Evolutionary conservation across 2,888 invertebrate genomes (phyloP).

Genomic region (Strigamia maritima): DNA sequence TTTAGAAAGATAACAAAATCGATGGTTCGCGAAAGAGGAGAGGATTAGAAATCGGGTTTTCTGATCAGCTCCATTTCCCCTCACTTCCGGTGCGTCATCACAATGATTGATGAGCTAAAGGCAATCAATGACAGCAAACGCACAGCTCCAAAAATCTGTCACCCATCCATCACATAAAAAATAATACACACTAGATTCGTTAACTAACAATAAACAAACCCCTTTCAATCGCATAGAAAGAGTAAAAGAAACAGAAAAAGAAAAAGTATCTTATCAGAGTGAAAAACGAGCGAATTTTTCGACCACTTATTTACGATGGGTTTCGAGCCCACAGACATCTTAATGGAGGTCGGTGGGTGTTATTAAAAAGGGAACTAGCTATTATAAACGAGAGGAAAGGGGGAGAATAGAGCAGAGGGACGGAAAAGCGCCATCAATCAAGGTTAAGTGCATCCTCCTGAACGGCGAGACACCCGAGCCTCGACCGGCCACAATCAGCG

Average conservation of each 20-base stretch:
- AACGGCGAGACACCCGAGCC: slow-evolving; percentile 15
- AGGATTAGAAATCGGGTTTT: slow-evolving; percentile 3
- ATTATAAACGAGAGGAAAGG: not conserved
- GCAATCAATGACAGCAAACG: slow-evolving; percentile 19
- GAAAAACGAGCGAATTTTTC: not conserved
- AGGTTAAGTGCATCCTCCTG: slow-evolving; percentile 16
- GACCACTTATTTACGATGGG: not conserved
- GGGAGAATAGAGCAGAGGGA: not conserved
- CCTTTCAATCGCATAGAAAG: not conserved
- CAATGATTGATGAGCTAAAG: slow-evolving; percentile 4
- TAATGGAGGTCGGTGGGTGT: not conserved
- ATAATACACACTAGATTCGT: not conserved
- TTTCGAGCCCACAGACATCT: not conserved
- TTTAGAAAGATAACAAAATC: not conserved
- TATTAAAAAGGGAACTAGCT: slow-evolving; percentile 14
- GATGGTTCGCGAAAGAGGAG: not conserved
- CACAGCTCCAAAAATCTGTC: slow-evolving; percentile 11
- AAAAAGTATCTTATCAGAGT: not conserved
- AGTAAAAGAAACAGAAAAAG: not conserved
- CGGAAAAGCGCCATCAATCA: slow-evolving; percentile 12
- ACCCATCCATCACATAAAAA: not conserved
- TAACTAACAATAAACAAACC: slow-evolving; percentile 13
- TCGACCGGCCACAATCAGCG: slow-evolving; percentile 16
- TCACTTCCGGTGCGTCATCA: slow-evolving; percentile 23
- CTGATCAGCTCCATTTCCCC: slow-evolving; percentile 19